Evolutionary conservation across 2,797 vertebrate species (phyloP).

Genomic region (Glossophaga mutica): DNA sequence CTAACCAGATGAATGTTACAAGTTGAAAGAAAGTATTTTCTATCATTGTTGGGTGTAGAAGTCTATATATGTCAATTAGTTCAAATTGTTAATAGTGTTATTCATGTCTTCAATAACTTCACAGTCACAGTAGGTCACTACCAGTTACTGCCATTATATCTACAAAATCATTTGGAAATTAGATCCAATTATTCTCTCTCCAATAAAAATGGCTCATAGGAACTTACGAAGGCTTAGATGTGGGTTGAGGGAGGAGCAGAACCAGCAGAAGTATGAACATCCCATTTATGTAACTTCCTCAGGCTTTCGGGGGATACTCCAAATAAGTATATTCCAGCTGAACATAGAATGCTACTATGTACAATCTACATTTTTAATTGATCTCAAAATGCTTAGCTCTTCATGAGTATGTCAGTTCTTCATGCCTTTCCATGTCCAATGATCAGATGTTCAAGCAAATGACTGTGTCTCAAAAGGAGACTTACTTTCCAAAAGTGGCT

Average conservation of each 20-base stretch:
- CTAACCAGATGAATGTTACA: background rate
- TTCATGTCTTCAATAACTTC: background rate
- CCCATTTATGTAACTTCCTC: background rate
- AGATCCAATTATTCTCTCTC: background rate
- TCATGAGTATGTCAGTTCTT: background rate
- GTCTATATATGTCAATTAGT: background rate
- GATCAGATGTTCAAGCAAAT: background rate
- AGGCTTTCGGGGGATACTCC: background rate
- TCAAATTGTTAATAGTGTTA: background rate
- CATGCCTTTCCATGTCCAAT: background rate
- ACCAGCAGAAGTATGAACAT: background rate
- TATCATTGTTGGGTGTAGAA: background rate
- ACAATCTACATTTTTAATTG: background rate
- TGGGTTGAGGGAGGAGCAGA: background rate
- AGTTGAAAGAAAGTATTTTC: background rate
- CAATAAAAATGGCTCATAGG: background rate
- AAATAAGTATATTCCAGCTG: background rate
- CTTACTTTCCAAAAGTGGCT: background rate
- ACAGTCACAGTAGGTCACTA: background rate
- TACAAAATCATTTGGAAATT: background rate
- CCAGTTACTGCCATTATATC: background rate
- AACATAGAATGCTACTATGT: background rate
- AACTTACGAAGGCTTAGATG: background rate
- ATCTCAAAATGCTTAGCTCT: background rate
- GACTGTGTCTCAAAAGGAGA: background rate